These are phyloP conservation scores for Odontophorus gujanensis DNA, from an alignment of 2,113 vertebrate species.

Conservation along the genomic window DNA sequence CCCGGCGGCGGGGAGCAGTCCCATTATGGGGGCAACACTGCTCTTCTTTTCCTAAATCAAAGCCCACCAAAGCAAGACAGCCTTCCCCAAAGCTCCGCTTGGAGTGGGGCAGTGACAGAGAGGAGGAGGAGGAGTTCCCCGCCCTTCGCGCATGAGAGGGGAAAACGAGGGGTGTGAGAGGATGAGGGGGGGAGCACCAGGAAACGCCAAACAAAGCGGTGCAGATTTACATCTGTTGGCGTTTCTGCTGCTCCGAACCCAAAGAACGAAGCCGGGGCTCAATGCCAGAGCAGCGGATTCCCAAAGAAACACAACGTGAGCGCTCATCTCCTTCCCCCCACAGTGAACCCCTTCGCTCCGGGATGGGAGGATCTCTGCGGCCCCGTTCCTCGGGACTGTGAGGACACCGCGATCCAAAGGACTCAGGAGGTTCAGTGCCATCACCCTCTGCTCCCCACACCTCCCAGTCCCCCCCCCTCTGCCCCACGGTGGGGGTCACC, in stretches of 20 bases:
- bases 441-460: background rate
- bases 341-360: constrained; percentile 75
- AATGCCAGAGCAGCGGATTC: too few relatives aligned
- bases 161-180: accelerated
- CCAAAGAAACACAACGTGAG: background rate
- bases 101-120: background rate
- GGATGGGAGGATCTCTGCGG: constrained; percentile 71
- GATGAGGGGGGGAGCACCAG: accelerated
- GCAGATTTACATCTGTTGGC: background rate
- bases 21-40: too few relatives aligned
- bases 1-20: too few relatives aligned
- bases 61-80: background rate
- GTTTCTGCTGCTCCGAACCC: background rate
- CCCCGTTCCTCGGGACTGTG: constrained; percentile 10
- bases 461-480: background rate
- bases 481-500: background rate
- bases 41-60: background rate
- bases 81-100: background rate
- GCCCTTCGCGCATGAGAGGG: background rate
- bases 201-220: background rate
- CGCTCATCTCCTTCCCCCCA: background rate
- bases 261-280: background rate
- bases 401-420: constrained; percentile 66
- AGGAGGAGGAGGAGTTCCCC: background rate
- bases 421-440: constrained; percentile 71